A percentile compares a stretch with the other conserved stretches of the same genome.
Conservation (phyloP, 2,797 vertebrate species). For the Malacoctenus gilli region DNA sequence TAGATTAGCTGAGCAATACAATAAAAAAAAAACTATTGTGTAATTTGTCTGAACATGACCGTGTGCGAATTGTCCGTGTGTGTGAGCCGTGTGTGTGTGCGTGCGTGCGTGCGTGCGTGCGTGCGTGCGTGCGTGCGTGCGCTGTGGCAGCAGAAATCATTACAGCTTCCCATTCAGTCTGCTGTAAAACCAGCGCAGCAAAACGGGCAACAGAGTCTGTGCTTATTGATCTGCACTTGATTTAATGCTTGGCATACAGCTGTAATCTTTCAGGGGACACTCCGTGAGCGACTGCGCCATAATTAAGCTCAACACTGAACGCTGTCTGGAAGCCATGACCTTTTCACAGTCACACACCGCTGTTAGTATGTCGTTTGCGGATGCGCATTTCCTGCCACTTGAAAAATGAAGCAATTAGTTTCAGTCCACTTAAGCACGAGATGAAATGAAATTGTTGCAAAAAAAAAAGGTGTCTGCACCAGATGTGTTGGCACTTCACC, state of each 20-base stretch:
- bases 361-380: slow-evolving; percentile 17
- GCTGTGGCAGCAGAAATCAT: slow-evolving; percentile 37
- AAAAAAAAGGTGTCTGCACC: slow-evolving; percentile 1
- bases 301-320: slow-evolving; percentile 51
- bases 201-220: slow-evolving; percentile 41
- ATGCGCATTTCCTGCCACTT: slow-evolving; percentile 15
- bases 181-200: slow-evolving; percentile 56
- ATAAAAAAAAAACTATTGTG: slow-evolving; percentile 44
- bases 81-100: background rate
- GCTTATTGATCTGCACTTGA: slow-evolving; percentile 67
- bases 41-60: slow-evolving; percentile 24
- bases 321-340: slow-evolving; percentile 22
- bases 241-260: slow-evolving; percentile 58
- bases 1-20: slow-evolving; percentile 52
- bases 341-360: slow-evolving; percentile 13
- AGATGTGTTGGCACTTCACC: background rate
- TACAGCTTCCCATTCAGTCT: slow-evolving; percentile 45
- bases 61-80: slow-evolving; percentile 5
- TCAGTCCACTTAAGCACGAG: slow-evolving; percentile 17
- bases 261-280: slow-evolving; percentile 49
- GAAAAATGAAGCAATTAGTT: slow-evolving; percentile 38
- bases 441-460: slow-evolving; percentile 20
- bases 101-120: background rate
- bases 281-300: slow-evolving; percentile 33
- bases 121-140: background rate